A percentile compares a stretch with the other conserved stretches of the same genome.
Evolutionary conservation across 1,140 invertebrate species (phyloP).

Genomic region (Trichonephila inaurata): DNA sequence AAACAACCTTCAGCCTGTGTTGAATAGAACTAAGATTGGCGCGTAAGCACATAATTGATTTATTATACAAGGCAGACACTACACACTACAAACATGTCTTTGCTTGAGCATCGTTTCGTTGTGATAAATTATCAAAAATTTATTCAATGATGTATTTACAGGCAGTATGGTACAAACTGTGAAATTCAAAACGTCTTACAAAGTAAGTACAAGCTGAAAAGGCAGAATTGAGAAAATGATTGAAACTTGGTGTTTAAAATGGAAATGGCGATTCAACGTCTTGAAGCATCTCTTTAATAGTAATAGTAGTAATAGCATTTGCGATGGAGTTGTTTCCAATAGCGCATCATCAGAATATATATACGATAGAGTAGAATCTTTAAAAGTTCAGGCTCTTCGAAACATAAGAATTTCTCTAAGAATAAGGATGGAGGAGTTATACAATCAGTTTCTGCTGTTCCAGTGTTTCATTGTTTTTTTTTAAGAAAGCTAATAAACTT

Average conservation of each 20-base stretch:
- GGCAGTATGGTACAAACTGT: constrained; percentile 81
- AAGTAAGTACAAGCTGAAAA: constrained; percentile 80
- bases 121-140: constrained; percentile 82
- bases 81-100: constrained; percentile 76
- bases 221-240: constrained; percentile 79
- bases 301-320: constrained; percentile 74
- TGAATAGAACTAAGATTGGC: constrained; percentile 39
- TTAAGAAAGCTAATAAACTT: constrained; percentile 76
- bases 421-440: constrained; percentile 74
- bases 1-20: neutral
- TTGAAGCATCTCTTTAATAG: constrained; percentile 75
- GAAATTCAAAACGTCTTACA: constrained; percentile 80
- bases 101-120: constrained; percentile 77
- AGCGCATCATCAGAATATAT: constrained; percentile 71
- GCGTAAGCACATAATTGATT: constrained; percentile 65
- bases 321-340: constrained; percentile 68
- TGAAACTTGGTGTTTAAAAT: constrained; percentile 78
- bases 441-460: constrained; percentile 70
- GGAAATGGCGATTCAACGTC: constrained; percentile 77
- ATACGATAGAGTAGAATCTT: constrained; percentile 70
- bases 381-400: constrained; percentile 73
- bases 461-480: constrained; percentile 52
- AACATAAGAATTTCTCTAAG: constrained; percentile 73
- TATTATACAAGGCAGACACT: constrained; percentile 73
- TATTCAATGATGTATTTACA: constrained; percentile 82